phyloP scores from a whole-genome alignment of 2,888 invertebrate genomes.

The Drosophila subsilvestris region DNA sequence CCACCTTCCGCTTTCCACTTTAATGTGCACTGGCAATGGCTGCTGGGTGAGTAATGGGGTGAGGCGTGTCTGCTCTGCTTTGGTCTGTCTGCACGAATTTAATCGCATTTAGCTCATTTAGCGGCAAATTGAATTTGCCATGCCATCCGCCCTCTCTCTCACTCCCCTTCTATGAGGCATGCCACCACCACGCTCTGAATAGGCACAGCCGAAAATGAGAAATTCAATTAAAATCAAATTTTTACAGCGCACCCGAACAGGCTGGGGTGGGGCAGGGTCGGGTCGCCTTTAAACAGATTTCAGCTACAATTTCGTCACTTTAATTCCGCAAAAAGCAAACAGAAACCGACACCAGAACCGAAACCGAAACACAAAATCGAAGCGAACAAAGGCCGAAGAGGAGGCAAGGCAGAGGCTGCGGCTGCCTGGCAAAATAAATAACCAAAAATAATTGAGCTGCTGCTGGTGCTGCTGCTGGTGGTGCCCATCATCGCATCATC shows the following conservation, averaged over 20 bases:
- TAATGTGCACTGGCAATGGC: conserved; percentile 9
- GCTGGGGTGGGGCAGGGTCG: too few relatives aligned
- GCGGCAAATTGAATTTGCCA: conserved; percentile 75
- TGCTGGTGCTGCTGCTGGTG: conserved; percentile 15
- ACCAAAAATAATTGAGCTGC: conserved; percentile 67
- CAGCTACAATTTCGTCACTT: conserved; percentile 39
- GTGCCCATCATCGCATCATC: conserved; percentile 22
- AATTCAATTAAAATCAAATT: conserved; percentile 77
- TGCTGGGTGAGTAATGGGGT: too few relatives aligned
- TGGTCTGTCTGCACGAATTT: conserved; percentile 56
- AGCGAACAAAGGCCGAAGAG: background rate
- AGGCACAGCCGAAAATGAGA: conserved; percentile 59
- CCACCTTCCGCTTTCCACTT: conserved; percentile 29
- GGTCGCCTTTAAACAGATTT: conserved; percentile 58
- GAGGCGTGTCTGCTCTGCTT: background rate
- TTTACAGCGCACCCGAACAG: conserved; percentile 39
- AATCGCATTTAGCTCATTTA: conserved; percentile 77
- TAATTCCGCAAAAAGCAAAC: conserved; percentile 41
- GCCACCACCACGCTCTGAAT: conserved; percentile 7
- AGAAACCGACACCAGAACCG: conserved; percentile 10
- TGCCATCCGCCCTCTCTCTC: conserved; percentile 15
- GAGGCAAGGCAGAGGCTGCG: too few relatives aligned
- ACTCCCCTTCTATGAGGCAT: too few relatives aligned
- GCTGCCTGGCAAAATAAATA: conserved; percentile 52
- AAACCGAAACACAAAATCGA: background rate